A percentile compares a stretch with the other conserved stretches of the same genome.
These are phyloP conservation scores for Chionomys nivalis DNA, from an alignment of 2,113 vertebrate genomes.

Conservation along the genomic window DNA sequence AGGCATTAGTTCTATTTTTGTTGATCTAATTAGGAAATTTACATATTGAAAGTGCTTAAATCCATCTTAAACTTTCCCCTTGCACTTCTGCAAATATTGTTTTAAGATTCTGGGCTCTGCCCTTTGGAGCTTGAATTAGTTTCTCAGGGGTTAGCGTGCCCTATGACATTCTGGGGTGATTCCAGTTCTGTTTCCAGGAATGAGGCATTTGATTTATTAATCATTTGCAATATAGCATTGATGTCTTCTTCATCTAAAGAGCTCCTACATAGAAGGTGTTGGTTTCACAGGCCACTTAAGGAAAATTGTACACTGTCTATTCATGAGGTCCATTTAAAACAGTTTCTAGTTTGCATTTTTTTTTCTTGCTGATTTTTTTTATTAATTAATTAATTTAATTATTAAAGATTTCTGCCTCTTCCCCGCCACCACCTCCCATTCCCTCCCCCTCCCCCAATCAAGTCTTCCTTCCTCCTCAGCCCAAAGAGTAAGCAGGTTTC, in stretches of 20 bases:
- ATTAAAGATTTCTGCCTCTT: no score
- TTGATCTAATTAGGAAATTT: slow-evolving; percentile 70
- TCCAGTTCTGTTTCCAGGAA: slow-evolving; percentile 16
- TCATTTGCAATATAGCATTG: background rate
- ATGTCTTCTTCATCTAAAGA: slow-evolving; percentile 22
- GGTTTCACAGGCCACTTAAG: background rate
- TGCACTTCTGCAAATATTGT: background rate
- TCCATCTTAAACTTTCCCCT: background rate
- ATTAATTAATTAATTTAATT: no score
- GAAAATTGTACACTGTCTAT: slow-evolving; percentile 9
- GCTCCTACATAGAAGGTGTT: background rate
- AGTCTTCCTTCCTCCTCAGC: no score
- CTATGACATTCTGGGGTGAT: background rate
- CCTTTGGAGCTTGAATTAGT: background rate
- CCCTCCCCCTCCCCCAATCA: no score
- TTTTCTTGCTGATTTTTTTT: no score
- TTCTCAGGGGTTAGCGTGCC: background rate
- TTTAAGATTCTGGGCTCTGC: background rate
- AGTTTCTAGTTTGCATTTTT: slow-evolving; percentile 1
- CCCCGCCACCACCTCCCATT: no score
- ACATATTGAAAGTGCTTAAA: slow-evolving; percentile 44
- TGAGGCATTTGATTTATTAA: background rate
- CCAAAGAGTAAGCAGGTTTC: no score
- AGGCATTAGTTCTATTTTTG: slow-evolving; percentile 56
- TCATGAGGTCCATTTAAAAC: background rate